Evolutionary conservation across 2,113 vertebrate genomes (phyloP).

Genomic region (Vidua macroura): DNA sequence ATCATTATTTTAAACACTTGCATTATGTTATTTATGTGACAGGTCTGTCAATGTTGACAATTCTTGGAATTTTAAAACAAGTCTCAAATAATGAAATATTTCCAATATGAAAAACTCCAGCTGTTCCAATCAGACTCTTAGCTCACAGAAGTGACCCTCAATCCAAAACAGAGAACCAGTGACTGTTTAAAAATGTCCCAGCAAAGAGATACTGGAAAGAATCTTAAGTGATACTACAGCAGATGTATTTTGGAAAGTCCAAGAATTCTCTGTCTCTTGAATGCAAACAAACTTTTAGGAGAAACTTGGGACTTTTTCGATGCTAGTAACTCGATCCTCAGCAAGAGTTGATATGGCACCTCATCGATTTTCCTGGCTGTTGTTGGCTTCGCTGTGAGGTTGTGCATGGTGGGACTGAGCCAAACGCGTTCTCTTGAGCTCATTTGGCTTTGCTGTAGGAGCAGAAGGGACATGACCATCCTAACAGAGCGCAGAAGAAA

Average conservation of each 20-base stretch:
- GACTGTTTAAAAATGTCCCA: not conserved
- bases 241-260: not conserved
- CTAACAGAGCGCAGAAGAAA: rapidly evolving
- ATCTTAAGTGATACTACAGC: not conserved
- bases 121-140: not conserved
- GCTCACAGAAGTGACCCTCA: not conserved
- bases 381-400: rapidly evolving
- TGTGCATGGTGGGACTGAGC: not conserved
- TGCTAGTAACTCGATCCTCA: not conserved
- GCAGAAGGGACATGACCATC: rapidly evolving
- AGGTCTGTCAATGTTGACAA: not conserved
- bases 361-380: rapidly evolving
- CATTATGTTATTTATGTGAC: not conserved
- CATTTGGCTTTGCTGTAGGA: not conserved
- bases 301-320: not conserved
- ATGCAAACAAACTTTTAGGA: not conserved
- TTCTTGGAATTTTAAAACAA: not conserved
- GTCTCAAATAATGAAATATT: not conserved
- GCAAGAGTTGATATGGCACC: not conserved
- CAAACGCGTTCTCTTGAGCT: rapidly evolving
- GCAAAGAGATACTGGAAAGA: not conserved
- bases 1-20: not conserved
- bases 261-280: not conserved
- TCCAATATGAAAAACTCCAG: not conserved
- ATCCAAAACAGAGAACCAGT: not conserved